Evolutionary conservation across 2,113 vertebrate species (phyloP), one percentile per base, ranked within the genome.

Genomic region (Sphyrna mokarran): DNA sequence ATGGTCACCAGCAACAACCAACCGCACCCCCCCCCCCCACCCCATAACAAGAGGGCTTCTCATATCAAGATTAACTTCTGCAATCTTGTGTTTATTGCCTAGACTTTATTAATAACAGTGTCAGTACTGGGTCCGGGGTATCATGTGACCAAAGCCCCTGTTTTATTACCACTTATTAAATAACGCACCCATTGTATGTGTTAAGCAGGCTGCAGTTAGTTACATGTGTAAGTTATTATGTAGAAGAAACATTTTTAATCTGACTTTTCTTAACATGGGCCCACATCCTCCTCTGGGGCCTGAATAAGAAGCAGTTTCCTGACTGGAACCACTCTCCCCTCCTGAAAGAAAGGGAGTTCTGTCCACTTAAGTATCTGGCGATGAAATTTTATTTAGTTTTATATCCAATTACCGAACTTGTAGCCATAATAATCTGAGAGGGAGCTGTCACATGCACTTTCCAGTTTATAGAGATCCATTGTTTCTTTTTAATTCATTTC

Each of bases 331-430:
- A 61, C 54, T 58, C 22, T 43, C 63, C 40, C 40, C 8, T 9
- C 13, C 66, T 33, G 10, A 13, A 95, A 72, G 69, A 95, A 72
- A 43, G 40, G 33, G 94, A 33, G 94, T 29, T 70, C 69, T 95
- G 94, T 95, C 94, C 69, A 72, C 69, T 33, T 43, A 11, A 72
- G 37, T 33, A 72, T 93, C 89, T 93, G 89, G 61, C 9, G 89
- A 37, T 66, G 33, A 70, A 72, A 54, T 95, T 43, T 95, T 70
- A 95, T 43, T 70, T 69, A 70, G 68, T 54, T 72, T 72, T 70
- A 95, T 95, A 48, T 95, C 69, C 94, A 95, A 95, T 95, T 95
- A 72, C 68, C 72, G 89, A n/a, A 93, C n/a, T 48, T 72, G 68
- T 72, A 95, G 61, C 40, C 91, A 95, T 72, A 94, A 70, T 70